phyloP scores from a whole-genome alignment of 2,888 invertebrate species.

The Brenthis hecate region DNA sequence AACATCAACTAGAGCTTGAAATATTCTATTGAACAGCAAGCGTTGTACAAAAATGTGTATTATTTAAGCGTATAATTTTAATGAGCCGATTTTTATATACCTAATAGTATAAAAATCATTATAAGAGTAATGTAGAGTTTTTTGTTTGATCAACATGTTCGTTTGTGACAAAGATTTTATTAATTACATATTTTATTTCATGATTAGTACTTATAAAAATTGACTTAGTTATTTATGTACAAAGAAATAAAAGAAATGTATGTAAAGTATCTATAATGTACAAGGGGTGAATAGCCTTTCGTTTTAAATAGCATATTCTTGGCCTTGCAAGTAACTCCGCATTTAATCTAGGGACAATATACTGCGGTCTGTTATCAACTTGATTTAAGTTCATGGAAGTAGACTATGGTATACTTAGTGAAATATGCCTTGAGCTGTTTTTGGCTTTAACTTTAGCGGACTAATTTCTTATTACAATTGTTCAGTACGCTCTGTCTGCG shows the following conservation, averaged over 20 bases:
- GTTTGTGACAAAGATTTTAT: too few relatives aligned
- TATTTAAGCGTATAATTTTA: too few relatives aligned
- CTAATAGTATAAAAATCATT: too few relatives aligned
- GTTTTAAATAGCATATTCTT: slow-evolving; percentile 38
- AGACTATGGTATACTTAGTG: slow-evolving; percentile 26
- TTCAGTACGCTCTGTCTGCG: neutral
- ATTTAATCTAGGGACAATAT: slow-evolving; percentile 45
- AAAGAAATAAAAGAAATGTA: neutral
- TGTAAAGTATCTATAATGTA: slow-evolving; percentile 12
- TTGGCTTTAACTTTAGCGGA: slow-evolving; percentile 19
- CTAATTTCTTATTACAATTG: slow-evolving; percentile 2
- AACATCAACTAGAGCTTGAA: too few relatives aligned
- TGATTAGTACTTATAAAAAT: too few relatives aligned
- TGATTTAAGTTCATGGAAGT: slow-evolving; percentile 45
- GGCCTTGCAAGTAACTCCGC: slow-evolving; percentile 43
- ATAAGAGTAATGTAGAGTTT: too few relatives aligned
- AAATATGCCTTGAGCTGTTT: slow-evolving; percentile 19
- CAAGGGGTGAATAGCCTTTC: slow-evolving; percentile 37
- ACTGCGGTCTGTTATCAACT: slow-evolving; percentile 46
- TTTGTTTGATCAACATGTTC: too few relatives aligned
- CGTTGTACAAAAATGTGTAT: too few relatives aligned
- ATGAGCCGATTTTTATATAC: too few relatives aligned
- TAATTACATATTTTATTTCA: too few relatives aligned
- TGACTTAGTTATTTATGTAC: too few relatives aligned
- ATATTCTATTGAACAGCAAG: too few relatives aligned